A percentile compares a stretch with the other conserved stretches of the same genome.
Evolutionary conservation across 2,797 vertebrate species (phyloP).

Genomic region (Nannoperca obscura): DNA sequence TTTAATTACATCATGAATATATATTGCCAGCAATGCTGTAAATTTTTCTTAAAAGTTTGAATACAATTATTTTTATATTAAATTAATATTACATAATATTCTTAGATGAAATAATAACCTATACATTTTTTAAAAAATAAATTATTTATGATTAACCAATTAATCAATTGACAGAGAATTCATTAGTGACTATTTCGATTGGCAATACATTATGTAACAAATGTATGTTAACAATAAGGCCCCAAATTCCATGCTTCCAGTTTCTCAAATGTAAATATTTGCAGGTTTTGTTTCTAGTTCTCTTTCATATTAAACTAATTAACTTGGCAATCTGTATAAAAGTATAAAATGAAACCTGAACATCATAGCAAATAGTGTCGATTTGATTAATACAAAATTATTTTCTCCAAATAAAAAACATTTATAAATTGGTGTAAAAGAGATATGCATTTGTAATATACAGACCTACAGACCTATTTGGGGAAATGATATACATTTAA

Average conservation of each 20-base stretch:
- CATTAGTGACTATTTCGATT: neutral
- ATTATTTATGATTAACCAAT: neutral
- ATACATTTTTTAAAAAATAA: no score
- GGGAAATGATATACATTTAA: neutral
- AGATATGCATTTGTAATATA: neutral
- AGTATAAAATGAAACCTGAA: neutral
- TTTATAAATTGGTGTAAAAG: neutral
- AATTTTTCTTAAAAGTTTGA: neutral
- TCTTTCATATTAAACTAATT: no score
- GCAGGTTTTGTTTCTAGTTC: neutral
- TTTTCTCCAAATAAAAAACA: neutral
- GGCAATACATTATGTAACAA: neutral
- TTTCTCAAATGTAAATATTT: neutral
- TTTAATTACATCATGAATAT: no score
- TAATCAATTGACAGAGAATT: neutral
- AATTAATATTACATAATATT: neutral
- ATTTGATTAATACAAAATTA: neutral
- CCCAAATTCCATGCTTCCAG: neutral
- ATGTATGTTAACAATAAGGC: neutral
- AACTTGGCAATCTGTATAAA: neutral
- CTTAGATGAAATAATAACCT: neutral
- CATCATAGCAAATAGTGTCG: neutral
- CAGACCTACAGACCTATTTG: neutral
- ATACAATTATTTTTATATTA: neutral
- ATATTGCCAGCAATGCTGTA: neutral